These are phyloP conservation scores for Cariama cristata DNA, from an alignment of 2,113 vertebrate species.

Conservation along the genomic window DNA sequence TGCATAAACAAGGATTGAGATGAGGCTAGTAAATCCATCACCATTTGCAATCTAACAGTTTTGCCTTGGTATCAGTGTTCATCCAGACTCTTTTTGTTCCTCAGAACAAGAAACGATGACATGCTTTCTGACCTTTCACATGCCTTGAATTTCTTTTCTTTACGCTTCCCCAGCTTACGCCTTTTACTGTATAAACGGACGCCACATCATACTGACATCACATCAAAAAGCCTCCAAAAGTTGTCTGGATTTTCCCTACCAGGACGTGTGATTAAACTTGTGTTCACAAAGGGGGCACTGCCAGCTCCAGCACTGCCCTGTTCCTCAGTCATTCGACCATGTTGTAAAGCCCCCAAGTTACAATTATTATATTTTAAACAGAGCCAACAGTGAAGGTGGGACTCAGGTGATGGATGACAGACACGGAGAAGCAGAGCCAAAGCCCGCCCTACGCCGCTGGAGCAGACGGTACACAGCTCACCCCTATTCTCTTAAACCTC, in stretches of 20 bases:
- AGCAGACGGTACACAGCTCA: not conserved
- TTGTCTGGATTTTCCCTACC: not conserved
- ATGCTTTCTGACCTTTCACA: not conserved
- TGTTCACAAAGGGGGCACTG: fast-evolving
- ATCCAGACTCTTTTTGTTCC: not conserved
- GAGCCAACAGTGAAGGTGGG: not conserved
- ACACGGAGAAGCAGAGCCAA: not conserved
- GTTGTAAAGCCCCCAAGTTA: not conserved
- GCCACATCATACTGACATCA: not conserved
- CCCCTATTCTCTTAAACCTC: not conserved
- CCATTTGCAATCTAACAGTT: not conserved
- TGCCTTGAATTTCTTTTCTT: not conserved
- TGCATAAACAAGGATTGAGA: not conserved
- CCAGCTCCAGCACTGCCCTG: not conserved
- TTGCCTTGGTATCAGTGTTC: not conserved
- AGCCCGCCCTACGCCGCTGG: not conserved
- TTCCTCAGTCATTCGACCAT: fast-evolving
- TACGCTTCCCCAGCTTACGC: fast-evolving
- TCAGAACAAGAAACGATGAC: fast-evolving
- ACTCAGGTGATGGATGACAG: not conserved
- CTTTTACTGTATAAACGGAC: not conserved
- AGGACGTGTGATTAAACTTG: too few species aligned
- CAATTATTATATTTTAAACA: not conserved
- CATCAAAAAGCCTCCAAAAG: not conserved
- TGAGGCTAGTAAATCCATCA: not conserved